Percentiles rank a stretch among this genome's conserved stretches.
Conservation (phyloP, 2,113 vertebrate genomes). For the Burhinus oedicnemus region DNA sequence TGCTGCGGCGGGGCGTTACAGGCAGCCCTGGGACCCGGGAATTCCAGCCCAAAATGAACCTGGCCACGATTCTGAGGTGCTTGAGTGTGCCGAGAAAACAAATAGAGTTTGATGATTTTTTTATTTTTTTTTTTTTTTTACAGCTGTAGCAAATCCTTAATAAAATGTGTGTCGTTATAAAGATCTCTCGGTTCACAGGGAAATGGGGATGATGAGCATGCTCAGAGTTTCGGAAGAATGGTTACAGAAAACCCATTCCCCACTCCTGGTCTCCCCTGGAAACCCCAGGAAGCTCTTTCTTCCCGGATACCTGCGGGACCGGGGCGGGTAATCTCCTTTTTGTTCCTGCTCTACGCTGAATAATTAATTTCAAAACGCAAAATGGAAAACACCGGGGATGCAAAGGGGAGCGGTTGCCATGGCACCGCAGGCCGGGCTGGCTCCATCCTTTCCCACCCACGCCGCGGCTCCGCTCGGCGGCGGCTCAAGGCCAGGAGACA, state of each 20-base stretch:
- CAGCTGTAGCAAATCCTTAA: neutral
- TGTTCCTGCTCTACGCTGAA: neutral
- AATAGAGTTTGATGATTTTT: neutral
- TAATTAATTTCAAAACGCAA: neutral
- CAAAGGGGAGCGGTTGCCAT: neutral
- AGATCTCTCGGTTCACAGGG: neutral
- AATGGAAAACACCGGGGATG: neutral
- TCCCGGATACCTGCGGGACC: neutral
- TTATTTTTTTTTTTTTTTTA: neutral
- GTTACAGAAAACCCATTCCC: neutral
- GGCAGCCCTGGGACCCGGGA: no score
- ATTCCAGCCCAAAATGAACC: rapidly evolving
- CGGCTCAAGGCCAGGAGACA: neutral
- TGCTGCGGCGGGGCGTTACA: rapidly evolving
- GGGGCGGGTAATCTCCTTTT: neutral
- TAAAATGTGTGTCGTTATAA: rapidly evolving
- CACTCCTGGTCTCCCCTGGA: neutral
- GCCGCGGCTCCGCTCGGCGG: neutral
- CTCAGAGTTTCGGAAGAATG: rapidly evolving
- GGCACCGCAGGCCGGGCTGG: neutral
- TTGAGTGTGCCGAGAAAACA: neutral
- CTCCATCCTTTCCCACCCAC: neutral
- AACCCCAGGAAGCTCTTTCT: neutral
- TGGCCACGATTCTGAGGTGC: rapidly evolving
- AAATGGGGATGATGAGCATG: neutral